Evolutionary conservation across 2,113 vertebrate genomes (phyloP), one percentile per base, ranked within the genome.

Genomic region (Nansenia antarctica): DNA sequence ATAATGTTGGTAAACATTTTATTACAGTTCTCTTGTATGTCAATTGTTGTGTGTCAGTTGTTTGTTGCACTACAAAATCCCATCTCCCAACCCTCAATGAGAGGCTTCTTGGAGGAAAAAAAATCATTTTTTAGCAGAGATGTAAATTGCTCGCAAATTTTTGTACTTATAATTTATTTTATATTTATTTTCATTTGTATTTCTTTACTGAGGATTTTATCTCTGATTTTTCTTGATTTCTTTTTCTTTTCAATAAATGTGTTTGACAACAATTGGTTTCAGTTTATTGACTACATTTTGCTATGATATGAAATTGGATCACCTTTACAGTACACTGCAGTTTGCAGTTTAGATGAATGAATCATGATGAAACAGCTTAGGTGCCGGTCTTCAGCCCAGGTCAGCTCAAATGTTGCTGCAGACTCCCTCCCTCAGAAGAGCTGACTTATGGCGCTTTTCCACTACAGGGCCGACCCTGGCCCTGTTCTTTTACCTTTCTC

Each of bases 111-210:
- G 57, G 65, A 64, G 20, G 62, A 54, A 12, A 47, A 30, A 35
- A 15, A 7, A 1, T 55, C 27, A 24, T 72, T 67, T 72, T 70
- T 64, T 63, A 73, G 76, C 80, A 76, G 73, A 85, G 65, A 73
- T 90, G 78, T 90, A 76, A 26, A 57, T 85, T 79, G 75, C 73
- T 69, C n/a, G 24, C 65, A 49, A n/a, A 37, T 70, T 85, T 89
- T 90, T 86, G 66, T 84, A 89, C 70, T 70, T 79, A 71, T 90
- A 85, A 89, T 88, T 91, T 87, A 89, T 88, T 80, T 82, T 80
- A 65, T 80, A 88, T 90, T 89, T 87, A 84, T 87, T 84, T 88
- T 47, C 73, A 45, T 65, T 79, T 69, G 54, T 76, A 64, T 24
- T 69, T 74, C 72, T 61, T 37, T 74, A 67, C 66, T 71, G 22